Evolutionary conservation across 37 sponge, comb jelly and placozoan species (phyloP).

Genomic region (Halisarca cf. caerulea): DNA sequence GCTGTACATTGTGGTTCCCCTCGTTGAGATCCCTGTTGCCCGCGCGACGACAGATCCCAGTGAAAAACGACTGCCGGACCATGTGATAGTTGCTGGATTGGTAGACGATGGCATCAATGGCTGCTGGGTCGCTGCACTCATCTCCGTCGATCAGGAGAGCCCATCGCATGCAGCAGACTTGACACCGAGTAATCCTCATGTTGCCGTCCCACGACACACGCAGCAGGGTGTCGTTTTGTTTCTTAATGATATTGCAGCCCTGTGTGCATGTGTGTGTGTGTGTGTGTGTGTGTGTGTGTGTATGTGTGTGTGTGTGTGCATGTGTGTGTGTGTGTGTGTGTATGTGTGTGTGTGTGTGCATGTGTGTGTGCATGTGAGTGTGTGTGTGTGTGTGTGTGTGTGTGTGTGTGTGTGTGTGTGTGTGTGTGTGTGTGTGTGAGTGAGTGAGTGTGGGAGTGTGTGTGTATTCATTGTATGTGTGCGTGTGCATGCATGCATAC

Average conservation of each 20-base stretch:
- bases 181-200: slow-evolving; percentile 58
- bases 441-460: too few relatives aligned
- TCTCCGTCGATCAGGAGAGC: slow-evolving; percentile 57
- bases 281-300: too few relatives aligned
- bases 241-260: slow-evolving; percentile 33
- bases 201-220: slow-evolving; percentile 66
- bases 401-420: background rate
- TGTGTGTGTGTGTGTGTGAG: too few relatives aligned
- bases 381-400: slow-evolving; percentile 4
- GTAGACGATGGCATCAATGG: background rate
- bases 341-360: slow-evolving; percentile 9
- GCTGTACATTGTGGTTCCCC: slow-evolving; percentile 37
- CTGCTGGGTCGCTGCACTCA: slow-evolving; percentile 57
- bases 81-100: slow-evolving; percentile 19
- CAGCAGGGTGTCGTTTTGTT: slow-evolving; percentile 50
- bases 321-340: slow-evolving; percentile 21
- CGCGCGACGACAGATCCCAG: slow-evolving; percentile 7
- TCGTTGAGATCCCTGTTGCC: background rate
- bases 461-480: too few relatives aligned
- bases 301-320: background rate
- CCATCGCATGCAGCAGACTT: slow-evolving; percentile 68
- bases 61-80: background rate
- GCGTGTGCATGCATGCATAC: too few relatives aligned
- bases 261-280: background rate
- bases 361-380: slow-evolving; percentile 14